Conservation (phyloP, 2,888 invertebrate genomes). For the Imbricaverruca yamaguchii region DNA sequence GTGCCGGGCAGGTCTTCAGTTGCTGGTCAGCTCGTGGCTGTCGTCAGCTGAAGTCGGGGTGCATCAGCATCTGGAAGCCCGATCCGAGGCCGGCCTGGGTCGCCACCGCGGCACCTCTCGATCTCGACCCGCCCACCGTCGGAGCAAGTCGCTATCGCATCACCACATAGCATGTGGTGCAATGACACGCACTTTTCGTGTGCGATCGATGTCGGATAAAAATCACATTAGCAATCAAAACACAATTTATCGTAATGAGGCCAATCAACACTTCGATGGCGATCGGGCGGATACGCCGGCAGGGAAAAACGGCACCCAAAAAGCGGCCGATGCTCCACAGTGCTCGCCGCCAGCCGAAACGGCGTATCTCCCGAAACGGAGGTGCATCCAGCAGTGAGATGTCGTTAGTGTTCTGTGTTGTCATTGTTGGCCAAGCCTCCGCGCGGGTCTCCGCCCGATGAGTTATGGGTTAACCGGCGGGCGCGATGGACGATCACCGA, state of each 20-base stretch:
- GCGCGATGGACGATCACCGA: neutral
- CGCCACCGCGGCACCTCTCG: neutral
- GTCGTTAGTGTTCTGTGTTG: slow-evolving; percentile 16
- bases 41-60: too few species aligned
- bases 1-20: too few species aligned
- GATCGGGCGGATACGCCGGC: neutral
- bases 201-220: neutral
- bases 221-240: slow-evolving; percentile 20
- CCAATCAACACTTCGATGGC: neutral
- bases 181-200: neutral
- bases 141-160: neutral
- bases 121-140: neutral
- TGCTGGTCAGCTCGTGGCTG: too few species aligned
- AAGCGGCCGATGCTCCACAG: too few species aligned
- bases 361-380: too few species aligned
- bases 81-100: neutral
- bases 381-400: neutral
- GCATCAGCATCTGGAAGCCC: too few species aligned
- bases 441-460: neutral
- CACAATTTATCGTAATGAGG: neutral
- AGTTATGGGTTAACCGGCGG: neutral
- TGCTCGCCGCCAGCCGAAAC: too few species aligned
- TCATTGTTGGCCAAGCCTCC: neutral
- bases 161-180: neutral
- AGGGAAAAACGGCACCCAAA: neutral